phyloP scores from a whole-genome alignment of 2,797 vertebrate genomes.

The Orestias chungarensis region DNA sequence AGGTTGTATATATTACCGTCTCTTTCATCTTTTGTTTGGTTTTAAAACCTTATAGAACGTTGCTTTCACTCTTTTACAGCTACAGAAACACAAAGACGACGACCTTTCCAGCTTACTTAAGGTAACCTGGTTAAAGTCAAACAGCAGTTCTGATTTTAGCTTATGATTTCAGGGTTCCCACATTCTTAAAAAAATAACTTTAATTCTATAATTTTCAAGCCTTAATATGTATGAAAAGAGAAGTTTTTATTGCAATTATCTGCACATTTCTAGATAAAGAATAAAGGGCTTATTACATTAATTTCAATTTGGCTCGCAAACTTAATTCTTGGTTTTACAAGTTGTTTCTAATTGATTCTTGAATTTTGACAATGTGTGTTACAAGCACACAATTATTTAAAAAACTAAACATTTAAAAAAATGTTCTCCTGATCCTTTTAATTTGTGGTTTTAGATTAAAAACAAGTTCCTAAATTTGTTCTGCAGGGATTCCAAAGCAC shows the following conservation, averaged over 20 bases:
- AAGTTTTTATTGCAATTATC: no score
- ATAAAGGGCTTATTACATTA: not conserved
- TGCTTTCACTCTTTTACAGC: constrained; percentile 71
- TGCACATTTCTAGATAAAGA: no score
- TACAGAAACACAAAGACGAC: constrained; percentile 97
- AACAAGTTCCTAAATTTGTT: not conserved
- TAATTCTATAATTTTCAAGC: not conserved
- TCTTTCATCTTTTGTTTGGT: constrained; percentile 6
- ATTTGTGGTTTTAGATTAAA: not conserved
- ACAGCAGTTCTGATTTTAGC: not conserved
- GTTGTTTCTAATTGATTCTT: no score
- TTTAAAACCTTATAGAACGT: constrained; percentile 13
- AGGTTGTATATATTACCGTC: not conserved
- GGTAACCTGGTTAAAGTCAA: constrained; percentile 71
- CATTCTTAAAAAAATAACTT: not conserved
- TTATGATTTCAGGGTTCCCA: not conserved
- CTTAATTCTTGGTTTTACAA: no score
- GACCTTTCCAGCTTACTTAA: constrained; percentile 96
- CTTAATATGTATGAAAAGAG: not conserved
- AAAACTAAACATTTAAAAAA: not conserved
- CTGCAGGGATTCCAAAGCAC: not conserved
- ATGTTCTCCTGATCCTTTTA: not conserved
- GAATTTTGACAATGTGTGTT: no score
- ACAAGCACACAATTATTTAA: not conserved
- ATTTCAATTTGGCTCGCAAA: not conserved